phyloP scores from a whole-genome alignment of 2,113 vertebrate species.

The Chloropsis hardwickii region DNA sequence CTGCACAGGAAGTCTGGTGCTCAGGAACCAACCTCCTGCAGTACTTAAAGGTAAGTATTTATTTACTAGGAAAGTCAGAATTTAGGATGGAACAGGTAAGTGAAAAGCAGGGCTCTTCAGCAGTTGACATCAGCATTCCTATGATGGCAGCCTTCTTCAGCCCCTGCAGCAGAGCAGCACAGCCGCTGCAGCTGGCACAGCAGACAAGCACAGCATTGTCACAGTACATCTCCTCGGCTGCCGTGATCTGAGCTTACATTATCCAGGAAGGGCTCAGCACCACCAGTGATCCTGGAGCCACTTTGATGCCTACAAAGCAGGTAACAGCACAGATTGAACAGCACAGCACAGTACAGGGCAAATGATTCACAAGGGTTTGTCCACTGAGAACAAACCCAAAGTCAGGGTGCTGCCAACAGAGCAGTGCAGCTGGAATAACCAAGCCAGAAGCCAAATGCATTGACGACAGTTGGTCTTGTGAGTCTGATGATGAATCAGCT shows the following conservation, averaged over 20 bases:
- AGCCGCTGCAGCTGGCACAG: neutral
- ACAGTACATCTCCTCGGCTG: conserved; percentile 42
- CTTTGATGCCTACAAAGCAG: conserved; percentile 51
- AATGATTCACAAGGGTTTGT: neutral
- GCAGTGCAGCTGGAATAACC: neutral
- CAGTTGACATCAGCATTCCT: conserved; percentile 26
- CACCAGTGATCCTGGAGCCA: neutral
- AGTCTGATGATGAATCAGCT: neutral
- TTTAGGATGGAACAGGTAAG: conserved; percentile 44
- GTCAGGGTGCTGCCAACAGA: neutral
- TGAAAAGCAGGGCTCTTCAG: conserved; percentile 60
- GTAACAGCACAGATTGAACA: conserved; percentile 47
- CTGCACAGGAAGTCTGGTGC: conserved; percentile 54
- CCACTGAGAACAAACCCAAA: neutral
- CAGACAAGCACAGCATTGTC: conserved; percentile 37
- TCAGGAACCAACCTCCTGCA: conserved; percentile 49
- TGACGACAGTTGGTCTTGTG: neutral
- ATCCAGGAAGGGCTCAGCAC: conserved; percentile 36
- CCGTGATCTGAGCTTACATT: conserved; percentile 1
- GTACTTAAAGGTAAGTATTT: neutral
- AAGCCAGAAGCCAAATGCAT: neutral
- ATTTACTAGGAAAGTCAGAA: conserved; percentile 1
- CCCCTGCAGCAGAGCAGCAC: conserved; percentile 61
- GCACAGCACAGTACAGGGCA: conserved; percentile 33
- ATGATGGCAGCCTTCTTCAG: conserved; percentile 53